Evolutionary conservation across 2,888 invertebrate species (phyloP), one percentile per base, ranked within the genome.

Genomic region (Eretmocerus hayati): DNA sequence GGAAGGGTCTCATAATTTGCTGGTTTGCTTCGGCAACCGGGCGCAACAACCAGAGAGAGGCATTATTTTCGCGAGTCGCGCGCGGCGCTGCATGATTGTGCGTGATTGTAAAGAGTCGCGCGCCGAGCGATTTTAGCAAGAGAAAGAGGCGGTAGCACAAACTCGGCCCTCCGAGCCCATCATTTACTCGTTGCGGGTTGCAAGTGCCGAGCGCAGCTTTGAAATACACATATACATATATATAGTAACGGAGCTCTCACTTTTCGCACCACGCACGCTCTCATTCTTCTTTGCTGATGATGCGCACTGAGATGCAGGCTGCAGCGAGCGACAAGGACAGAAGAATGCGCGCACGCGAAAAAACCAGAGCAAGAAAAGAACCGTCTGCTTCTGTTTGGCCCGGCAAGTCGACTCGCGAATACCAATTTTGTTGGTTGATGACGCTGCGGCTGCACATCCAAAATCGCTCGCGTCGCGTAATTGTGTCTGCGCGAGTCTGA

Each of bases 1-100:
- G 53, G 59, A 62, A 62, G 60, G 58, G 53, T 58, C 61, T 58
- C 60, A 57, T 65, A 63, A 65, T 63, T 64, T 56, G 55, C 59
- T 52, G 56, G 53, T 58, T n/a, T n/a, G n/a, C n/a, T n/a, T n/a
- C n/a, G n/a, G n/a, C n/a, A n/a, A n/a, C n/a, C n/a, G n/a, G n/a
- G 11, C 20, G 15, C 22, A 9, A 15, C 21, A 22, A 11, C 38
- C 20, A 18, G n/a, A 20, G 15, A 16, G 26, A 26, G 35, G 54
- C 59, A 64, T 64, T 62, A 64, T 64, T 64, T 64, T 61, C 58
- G 53, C 57, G 53, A 50, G 52, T 56, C 58, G 53, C 13, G 26
- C 8, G 30, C 21, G 20, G 15, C 16, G 23, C 21, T 22, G 42
- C 9, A 2, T 13, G 35, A 41, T 21, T 36, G 33, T 16, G 26